These are phyloP conservation scores for Palaemon carinicauda DNA, from an alignment of 1,140 invertebrate species.

Conservation along the genomic window DNA sequence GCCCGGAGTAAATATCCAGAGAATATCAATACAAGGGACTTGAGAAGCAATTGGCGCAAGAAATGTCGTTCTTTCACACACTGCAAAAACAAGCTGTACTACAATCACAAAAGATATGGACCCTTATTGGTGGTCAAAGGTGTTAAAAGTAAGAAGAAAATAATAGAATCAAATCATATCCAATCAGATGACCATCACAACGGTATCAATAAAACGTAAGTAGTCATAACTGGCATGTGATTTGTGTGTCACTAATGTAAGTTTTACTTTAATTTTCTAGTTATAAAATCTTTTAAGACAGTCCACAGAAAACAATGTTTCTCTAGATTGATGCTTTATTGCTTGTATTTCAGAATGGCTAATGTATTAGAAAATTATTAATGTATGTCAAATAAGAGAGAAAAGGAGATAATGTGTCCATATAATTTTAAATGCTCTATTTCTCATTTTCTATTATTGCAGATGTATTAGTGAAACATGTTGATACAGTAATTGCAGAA, in stretches of 20 bases:
- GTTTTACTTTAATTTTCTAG: background rate
- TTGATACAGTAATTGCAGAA: no score
- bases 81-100: conserved; percentile 41
- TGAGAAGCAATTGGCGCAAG: conserved; percentile 44
- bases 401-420: no score
- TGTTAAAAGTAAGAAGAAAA: conserved; percentile 18
- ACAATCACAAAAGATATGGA: conserved; percentile 54
- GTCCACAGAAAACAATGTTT: no score
- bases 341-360: no score
- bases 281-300: no score
- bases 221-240: background rate
- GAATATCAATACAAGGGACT: conserved; percentile 36
- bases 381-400: no score
- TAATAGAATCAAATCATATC: conserved; percentile 26
- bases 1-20: conserved; percentile 44
- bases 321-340: no score
- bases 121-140: conserved; percentile 29
- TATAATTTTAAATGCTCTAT: no score
- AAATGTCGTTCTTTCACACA: conserved; percentile 42
- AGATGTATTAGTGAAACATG: no score
- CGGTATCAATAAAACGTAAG: conserved; percentile 55
- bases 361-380: no score
- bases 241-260: background rate
- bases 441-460: no score
- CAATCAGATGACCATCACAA: conserved; percentile 35